These are phyloP conservation scores for Coenonympha glycerion DNA, from an alignment of 2,888 invertebrate genomes.

Conservation along the genomic window DNA sequence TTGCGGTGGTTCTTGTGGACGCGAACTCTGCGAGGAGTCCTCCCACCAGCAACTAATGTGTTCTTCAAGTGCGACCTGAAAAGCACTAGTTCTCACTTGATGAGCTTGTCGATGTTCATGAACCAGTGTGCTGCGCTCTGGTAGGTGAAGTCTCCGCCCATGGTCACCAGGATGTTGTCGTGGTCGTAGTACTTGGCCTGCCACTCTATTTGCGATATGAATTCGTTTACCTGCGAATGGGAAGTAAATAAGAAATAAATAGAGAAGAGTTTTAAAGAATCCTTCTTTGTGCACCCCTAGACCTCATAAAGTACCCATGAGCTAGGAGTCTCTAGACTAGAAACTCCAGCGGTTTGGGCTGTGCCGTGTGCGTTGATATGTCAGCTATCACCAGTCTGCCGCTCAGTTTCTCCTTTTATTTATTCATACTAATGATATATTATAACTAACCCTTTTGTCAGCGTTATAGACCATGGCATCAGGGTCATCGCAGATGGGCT, in stretches of 20 bases:
- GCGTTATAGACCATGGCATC: constrained; percentile 80
- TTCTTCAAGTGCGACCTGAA: no score
- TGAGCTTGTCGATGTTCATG: constrained; percentile 90
- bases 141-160: constrained; percentile 95
- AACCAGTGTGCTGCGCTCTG: constrained; percentile 88
- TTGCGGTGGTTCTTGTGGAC: no score
- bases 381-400: no score
- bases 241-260: background rate
- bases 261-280: no score
- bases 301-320: no score
- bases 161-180: constrained; percentile 88
- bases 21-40: no score
- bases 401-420: no score
- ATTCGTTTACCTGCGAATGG: constrained; percentile 63
- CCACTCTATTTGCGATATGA: constrained; percentile 74
- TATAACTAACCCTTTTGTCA: constrained; percentile 70
- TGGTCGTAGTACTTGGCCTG: constrained; percentile 83
- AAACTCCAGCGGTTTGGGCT: no score
- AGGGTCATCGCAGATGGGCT: constrained; percentile 79
- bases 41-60: no score
- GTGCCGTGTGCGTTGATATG: no score
- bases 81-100: constrained; percentile 78
- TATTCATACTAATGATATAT: background rate
- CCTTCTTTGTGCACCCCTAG: no score
- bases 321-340: no score